These are phyloP conservation scores for Eucera pruinosa DNA, from an alignment of 2,888 invertebrate species.

Conservation along the genomic window DNA sequence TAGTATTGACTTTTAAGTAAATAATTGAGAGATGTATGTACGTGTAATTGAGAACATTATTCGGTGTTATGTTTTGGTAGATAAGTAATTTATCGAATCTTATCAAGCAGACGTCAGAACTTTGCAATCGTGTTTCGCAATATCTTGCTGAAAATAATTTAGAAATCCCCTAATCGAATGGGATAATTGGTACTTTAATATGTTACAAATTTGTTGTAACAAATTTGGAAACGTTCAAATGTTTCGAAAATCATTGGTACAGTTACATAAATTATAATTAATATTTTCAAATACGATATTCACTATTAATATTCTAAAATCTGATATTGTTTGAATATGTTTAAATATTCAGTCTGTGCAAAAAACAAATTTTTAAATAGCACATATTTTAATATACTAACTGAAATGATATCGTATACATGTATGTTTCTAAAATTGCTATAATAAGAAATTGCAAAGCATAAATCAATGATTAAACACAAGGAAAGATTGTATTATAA, in stretches of 20 bases:
- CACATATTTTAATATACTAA: too few relatives aligned
- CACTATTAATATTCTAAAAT: background rate
- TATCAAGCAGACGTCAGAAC: slow-evolving; percentile 38
- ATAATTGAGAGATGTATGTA: background rate
- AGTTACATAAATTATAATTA: too few relatives aligned
- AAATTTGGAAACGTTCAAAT: background rate
- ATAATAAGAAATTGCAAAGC: too few relatives aligned
- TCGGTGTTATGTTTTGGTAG: slow-evolving; percentile 12
- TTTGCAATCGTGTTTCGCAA: background rate
- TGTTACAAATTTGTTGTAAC: background rate
- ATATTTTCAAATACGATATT: too few relatives aligned
- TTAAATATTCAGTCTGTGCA: background rate
- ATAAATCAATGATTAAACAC: too few relatives aligned
- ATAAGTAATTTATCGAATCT: slow-evolving; percentile 21
- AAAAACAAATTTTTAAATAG: background rate
- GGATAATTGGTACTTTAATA: slow-evolving; percentile 14
- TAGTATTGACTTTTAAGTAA: background rate
- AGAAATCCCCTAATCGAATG: background rate
- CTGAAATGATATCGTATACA: too few relatives aligned
- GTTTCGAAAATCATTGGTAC: too few relatives aligned
- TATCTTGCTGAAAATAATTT: slow-evolving; percentile 11
- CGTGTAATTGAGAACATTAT: slow-evolving; percentile 8
- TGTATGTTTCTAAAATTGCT: too few relatives aligned
- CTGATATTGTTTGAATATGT: too few relatives aligned
- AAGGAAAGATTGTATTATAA: too few relatives aligned